Conservation (phyloP, 30 jellyfish, hydroid and myxozoan genomes). For the Calvadosia cruxmelitensis region DNA sequence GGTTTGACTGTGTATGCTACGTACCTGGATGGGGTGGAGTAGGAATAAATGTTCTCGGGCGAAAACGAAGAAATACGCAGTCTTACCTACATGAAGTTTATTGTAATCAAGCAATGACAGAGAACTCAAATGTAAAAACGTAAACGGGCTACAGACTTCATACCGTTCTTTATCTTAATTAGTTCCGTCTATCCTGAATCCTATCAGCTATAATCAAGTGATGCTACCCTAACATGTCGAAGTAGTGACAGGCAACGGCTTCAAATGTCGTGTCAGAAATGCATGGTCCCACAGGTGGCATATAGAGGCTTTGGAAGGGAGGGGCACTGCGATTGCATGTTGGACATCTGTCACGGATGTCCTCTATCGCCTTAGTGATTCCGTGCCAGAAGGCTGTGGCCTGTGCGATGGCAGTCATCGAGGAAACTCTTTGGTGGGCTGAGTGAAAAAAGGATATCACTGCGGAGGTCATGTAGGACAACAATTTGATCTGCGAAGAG, state of each 20-base stretch:
- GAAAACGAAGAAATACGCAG: no score
- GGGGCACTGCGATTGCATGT: slow-evolving; percentile 8
- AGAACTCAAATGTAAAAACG: no score
- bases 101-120: no score
- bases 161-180: no score
- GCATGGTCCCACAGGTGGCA: background rate
- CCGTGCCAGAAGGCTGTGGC: slow-evolving; percentile 25
- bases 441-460: background rate
- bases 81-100: no score
- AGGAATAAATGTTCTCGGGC: no score
- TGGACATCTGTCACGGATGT: background rate
- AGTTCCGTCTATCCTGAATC: slow-evolving; percentile 24
- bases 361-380: slow-evolving; percentile 1
- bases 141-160: slow-evolving; percentile 9
- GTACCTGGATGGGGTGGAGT: no score
- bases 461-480: slow-evolving; percentile 14
- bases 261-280: slow-evolving; percentile 5
- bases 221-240: background rate
- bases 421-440: slow-evolving; percentile 14
- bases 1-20: no score
- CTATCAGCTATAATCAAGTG: slow-evolving; percentile 19
- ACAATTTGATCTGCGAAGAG: no score
- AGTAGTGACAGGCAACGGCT: slow-evolving; percentile 2
- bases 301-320: slow-evolving; percentile 11
- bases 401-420: slow-evolving; percentile 7